phyloP scores from a whole-genome alignment of 1,140 invertebrate genomes.

The Vollenhovia emeryi region DNA sequence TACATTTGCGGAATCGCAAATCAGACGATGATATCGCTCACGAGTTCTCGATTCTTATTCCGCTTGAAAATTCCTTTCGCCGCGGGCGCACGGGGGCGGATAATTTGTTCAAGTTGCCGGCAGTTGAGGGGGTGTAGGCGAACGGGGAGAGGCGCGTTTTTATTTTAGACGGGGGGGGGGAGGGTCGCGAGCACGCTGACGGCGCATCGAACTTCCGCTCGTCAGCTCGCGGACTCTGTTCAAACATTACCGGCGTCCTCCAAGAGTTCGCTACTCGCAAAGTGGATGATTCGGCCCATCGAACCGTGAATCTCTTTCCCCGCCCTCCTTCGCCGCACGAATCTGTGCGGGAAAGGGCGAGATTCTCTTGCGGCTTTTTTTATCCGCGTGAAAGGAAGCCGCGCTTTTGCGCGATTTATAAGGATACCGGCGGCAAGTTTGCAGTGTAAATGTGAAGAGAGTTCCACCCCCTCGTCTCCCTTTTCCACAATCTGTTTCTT shows the following conservation, averaged over 20 bases:
- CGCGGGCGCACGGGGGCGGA: slow-evolving; percentile 9
- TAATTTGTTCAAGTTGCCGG: slow-evolving; percentile 34
- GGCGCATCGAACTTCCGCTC: slow-evolving; percentile 36
- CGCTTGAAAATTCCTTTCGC: slow-evolving; percentile 19
- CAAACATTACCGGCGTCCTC: slow-evolving; percentile 40
- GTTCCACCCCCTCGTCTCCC: neutral
- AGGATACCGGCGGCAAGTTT: slow-evolving; percentile 6
- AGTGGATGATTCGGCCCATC: slow-evolving; percentile 46
- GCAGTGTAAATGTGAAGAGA: slow-evolving; percentile 16
- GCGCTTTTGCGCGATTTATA: slow-evolving; percentile 37
- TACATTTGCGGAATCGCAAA: slow-evolving; percentile 41
- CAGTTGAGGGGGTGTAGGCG: neutral
- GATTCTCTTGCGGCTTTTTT: slow-evolving; percentile 26
- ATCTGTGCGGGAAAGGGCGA: slow-evolving; percentile 27
- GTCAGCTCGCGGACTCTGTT: slow-evolving; percentile 45
- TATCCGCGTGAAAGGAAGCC: slow-evolving; percentile 37
- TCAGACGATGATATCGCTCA: slow-evolving; percentile 35
- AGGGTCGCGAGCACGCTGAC: slow-evolving; percentile 13
- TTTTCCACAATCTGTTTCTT: neutral
- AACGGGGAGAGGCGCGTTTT: neutral
- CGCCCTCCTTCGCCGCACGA: neutral
- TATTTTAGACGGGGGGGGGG: slow-evolving; percentile 20
- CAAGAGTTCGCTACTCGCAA: slow-evolving; percentile 36
- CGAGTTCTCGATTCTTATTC: slow-evolving; percentile 25
- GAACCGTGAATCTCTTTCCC: slow-evolving; percentile 27